Evolutionary conservation across 1,140 invertebrate genomes (phyloP).

Genomic region (Linepithema humile): DNA sequence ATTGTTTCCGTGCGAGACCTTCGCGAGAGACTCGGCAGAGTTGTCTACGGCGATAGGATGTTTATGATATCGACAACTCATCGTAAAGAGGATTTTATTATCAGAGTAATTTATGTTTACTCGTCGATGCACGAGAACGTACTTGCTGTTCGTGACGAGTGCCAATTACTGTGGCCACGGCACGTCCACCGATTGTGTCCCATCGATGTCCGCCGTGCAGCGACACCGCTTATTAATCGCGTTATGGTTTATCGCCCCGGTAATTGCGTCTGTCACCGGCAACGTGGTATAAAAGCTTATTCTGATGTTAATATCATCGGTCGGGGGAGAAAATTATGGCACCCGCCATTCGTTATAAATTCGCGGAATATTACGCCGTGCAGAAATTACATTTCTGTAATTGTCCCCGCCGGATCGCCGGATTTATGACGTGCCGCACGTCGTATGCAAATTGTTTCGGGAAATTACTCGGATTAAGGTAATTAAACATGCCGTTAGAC

Average conservation of each 20-base stretch:
- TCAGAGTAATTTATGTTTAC: constrained; percentile 44
- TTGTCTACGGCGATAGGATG: too few species aligned
- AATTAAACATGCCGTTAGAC: constrained; percentile 22
- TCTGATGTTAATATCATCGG: constrained; percentile 60
- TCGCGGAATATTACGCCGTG: constrained; percentile 17
- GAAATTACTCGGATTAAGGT: constrained; percentile 29
- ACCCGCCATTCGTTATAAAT: background rate
- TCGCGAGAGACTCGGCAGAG: background rate
- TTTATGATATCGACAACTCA: constrained; percentile 23
- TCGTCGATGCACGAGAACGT: background rate
- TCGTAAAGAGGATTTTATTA: constrained; percentile 36
- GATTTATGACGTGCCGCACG: constrained; percentile 24
- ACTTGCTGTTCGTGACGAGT: constrained; percentile 28
- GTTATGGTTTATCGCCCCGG: constrained; percentile 69
- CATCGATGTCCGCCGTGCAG: background rate
- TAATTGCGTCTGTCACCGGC: constrained; percentile 59
- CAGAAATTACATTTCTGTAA: constrained; percentile 50
- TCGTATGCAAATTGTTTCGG: constrained; percentile 47
- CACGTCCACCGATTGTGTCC: constrained; percentile 25
- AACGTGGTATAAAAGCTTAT: constrained; percentile 48
- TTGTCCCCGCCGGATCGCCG: constrained; percentile 24
- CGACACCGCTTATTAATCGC: constrained; percentile 64
- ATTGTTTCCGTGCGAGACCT: background rate
- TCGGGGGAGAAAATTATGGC: constrained; percentile 55
- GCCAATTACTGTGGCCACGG: constrained; percentile 24